These are phyloP conservation scores for Muscicapa comitata DNA, from an alignment of 2,797 vertebrate species.

Conservation along the genomic window DNA sequence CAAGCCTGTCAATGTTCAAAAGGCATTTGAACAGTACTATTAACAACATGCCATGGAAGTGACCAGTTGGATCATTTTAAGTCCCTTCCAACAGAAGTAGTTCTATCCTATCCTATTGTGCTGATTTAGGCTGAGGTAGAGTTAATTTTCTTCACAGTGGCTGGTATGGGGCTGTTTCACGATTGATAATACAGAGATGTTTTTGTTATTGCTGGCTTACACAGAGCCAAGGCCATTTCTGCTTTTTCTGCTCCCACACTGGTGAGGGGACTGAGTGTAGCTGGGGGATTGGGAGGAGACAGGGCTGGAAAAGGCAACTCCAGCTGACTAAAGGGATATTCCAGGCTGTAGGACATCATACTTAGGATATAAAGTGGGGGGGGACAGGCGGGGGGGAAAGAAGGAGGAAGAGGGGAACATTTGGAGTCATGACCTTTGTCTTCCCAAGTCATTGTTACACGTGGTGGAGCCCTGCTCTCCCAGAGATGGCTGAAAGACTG, in stretches of 20 bases:
- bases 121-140: not conserved
- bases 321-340: not conserved
- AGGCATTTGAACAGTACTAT: not conserved
- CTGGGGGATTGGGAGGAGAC: not conserved
- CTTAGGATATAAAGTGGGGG: not conserved
- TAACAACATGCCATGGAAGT: not conserved
- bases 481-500: not conserved
- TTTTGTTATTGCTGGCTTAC: not conserved
- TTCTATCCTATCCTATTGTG: not conserved
- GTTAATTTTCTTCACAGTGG: not conserved
- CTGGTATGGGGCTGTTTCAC: not conserved
- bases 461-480: not conserved
- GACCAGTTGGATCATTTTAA: fast-evolving
- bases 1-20: not conserved
- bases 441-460: not conserved
- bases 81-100: not conserved
- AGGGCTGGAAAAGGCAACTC: not conserved
- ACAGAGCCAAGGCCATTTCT: not conserved
- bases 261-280: not conserved
- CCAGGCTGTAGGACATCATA: not conserved
- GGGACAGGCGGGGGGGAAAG: not conserved
- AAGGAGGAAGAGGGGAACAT: not conserved
- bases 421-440: not conserved
- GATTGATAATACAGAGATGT: not conserved
- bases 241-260: fast-evolving